A percentile compares a stretch with the other conserved stretches of the same genome.
Conservation (phyloP, 2,113 vertebrate species). For the Salvator merianae region DNA sequence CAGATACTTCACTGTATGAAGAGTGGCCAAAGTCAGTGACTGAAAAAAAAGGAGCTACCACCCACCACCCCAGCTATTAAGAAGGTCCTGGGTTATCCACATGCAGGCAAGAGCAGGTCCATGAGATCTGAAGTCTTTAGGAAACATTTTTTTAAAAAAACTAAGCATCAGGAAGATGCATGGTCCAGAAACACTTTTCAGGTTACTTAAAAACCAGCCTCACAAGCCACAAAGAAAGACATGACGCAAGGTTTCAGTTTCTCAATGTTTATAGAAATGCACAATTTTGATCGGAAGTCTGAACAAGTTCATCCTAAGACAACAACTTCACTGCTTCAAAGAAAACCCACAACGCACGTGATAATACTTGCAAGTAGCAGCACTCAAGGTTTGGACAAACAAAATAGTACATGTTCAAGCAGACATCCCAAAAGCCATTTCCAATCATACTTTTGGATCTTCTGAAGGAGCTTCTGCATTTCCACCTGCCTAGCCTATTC, state of each 20-base stretch:
- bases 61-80: too few species aligned
- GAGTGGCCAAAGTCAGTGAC: too few species aligned
- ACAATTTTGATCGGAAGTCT: slow-evolving; percentile 18
- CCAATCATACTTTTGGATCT: neutral
- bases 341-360: neutral
- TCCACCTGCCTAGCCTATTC: neutral
- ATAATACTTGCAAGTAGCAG: neutral
- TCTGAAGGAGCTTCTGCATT: neutral
- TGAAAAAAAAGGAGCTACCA: too few species aligned
- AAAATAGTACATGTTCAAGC: neutral
- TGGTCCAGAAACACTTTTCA: neutral
- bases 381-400: neutral
- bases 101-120: too few species aligned
- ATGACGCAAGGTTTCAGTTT: too few species aligned
- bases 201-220: too few species aligned
- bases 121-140: too few species aligned
- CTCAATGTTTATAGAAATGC: neutral
- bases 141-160: too few species aligned
- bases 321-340: neutral
- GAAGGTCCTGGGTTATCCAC: too few species aligned
- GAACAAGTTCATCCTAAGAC: neutral
- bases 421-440: neutral
- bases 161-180: neutral
- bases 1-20: too few species aligned
- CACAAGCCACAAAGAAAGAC: too few species aligned